Evolutionary conservation across 1,140 invertebrate species (phyloP).

Genomic region (Pomacea maculata): DNA sequence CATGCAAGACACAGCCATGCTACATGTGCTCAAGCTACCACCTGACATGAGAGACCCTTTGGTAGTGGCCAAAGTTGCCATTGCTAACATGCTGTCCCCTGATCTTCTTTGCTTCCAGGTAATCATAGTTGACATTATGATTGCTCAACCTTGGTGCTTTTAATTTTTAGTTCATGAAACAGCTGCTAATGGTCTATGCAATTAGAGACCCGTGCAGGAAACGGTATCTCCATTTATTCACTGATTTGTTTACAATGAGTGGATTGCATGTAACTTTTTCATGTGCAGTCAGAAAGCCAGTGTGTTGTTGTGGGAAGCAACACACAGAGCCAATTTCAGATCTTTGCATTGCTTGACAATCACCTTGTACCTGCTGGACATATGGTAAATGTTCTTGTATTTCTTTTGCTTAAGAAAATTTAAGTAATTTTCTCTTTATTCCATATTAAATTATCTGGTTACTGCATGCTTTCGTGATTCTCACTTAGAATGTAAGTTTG

Average conservation of each 20-base stretch:
- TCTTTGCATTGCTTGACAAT: conserved; percentile 42
- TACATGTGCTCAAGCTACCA: conserved; percentile 18
- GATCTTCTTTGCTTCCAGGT: conserved; percentile 33
- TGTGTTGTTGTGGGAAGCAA: conserved; percentile 53
- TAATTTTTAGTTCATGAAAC: no score
- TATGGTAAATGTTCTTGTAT: conserved; percentile 43
- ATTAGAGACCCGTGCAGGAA: not conserved
- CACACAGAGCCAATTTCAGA: conserved; percentile 48
- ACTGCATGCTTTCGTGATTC: not conserved
- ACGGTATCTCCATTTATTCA: not conserved
- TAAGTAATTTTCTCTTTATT: not conserved
- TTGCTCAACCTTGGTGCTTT: not conserved
- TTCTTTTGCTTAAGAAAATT: not conserved
- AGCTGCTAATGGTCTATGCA: no score
- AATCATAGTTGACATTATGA: not conserved
- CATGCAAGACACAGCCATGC: conserved; percentile 12
- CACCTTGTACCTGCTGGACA: conserved; percentile 39
- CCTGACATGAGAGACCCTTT: conserved; percentile 16
- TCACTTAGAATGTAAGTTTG: no score
- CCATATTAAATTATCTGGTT: not conserved
- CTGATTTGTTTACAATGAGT: not conserved
- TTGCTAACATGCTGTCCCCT: conserved; percentile 21
- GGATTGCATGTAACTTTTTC: conserved; percentile 1
- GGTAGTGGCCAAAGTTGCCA: conserved; percentile 6
- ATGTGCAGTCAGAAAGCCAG: conserved; percentile 37